These are phyloP conservation scores for Cenopis cana DNA, from an alignment of 2,888 invertebrate genomes.

Conservation along the genomic window DNA sequence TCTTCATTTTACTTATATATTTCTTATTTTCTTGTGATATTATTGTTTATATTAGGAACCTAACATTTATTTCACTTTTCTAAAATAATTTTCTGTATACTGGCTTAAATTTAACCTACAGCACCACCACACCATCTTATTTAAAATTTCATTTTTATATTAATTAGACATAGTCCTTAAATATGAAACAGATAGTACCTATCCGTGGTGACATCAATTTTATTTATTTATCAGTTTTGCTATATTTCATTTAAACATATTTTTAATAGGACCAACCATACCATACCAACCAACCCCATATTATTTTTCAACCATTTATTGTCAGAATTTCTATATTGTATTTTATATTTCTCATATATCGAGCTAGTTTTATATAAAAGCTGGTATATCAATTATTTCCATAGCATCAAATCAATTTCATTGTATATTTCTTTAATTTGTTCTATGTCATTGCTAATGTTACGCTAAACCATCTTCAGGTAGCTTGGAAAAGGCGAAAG, in stretches of 20 bases:
- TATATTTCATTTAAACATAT: not conserved
- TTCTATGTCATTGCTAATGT: conserved; percentile 46
- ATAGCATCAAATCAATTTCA: conserved; percentile 44
- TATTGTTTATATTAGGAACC: not conserved
- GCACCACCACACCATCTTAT: not conserved
- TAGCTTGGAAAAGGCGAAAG: conserved; percentile 89
- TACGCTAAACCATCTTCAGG: conserved; percentile 77
- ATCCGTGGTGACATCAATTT: too few species aligned
- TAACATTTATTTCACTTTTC: not conserved
- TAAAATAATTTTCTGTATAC: not conserved
- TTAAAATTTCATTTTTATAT: not conserved
- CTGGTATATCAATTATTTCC: not conserved
- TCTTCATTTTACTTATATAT: not conserved
- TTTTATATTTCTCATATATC: not conserved
- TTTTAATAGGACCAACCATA: too few species aligned
- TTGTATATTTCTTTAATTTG: not conserved
- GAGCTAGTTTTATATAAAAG: not conserved
- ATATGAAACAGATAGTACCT: not conserved
- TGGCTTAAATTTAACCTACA: not conserved
- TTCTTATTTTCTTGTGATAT: not conserved
- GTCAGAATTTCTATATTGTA: not conserved
- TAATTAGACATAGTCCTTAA: not conserved
- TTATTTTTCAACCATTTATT: not conserved
- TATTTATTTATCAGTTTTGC: not conserved
- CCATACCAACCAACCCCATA: too few species aligned